phyloP scores from a whole-genome alignment of 2,888 invertebrate genomes.

The Hyposoter dolosus region DNA sequence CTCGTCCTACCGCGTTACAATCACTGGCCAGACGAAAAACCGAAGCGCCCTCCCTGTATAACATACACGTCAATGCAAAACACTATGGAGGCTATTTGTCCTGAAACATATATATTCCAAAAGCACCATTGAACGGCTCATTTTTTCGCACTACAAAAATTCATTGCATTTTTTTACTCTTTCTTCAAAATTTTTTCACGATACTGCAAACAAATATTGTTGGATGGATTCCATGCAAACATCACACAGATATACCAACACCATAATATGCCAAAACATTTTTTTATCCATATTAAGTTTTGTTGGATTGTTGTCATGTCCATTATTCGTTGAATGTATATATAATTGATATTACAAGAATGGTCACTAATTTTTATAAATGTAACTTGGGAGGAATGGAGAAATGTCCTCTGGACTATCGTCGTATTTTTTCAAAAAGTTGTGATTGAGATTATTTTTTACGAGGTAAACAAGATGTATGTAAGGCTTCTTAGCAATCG shows the following conservation, averaged over 20 bases:
- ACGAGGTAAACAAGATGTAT: not conserved
- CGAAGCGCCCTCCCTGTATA: constrained; percentile 25
- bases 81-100: constrained; percentile 9
- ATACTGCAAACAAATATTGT: not conserved
- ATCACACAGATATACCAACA: not conserved
- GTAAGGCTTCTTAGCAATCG: not conserved
- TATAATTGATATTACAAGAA: not conserved
- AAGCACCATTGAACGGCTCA: not conserved
- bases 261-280: not conserved
- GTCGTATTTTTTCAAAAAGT: not conserved
- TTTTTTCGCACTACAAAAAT: constrained; percentile 1
- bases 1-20: constrained; percentile 47
- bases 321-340: not conserved
- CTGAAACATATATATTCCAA: not conserved
- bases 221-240: not conserved
- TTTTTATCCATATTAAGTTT: not conserved
- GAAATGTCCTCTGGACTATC: no score
- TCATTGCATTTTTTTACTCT: not conserved
- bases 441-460: not conserved
- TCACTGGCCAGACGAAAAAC: constrained; percentile 48
- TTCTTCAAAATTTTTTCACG: not conserved
- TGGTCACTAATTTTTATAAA: not conserved
- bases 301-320: not conserved
- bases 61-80: constrained; percentile 34
- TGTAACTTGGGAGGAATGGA: not conserved